Evolutionary conservation across 1,140 invertebrate species (phyloP), one percentile per base, ranked within the genome.

Genomic region (Trichomalopsis sarcophagae): DNA sequence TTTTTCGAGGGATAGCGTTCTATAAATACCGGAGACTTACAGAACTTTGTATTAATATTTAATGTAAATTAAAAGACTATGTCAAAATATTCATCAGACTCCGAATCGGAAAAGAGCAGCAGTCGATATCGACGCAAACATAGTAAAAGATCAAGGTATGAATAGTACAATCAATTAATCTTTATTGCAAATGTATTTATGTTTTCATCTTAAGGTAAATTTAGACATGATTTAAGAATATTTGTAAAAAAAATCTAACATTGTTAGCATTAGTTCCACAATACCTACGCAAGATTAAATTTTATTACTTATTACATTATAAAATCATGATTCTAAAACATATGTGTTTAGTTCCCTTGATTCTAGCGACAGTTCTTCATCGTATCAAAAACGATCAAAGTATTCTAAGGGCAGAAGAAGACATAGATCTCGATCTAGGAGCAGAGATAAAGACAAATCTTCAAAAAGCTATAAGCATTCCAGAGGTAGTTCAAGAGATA

Each of bases 71-170:
- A 44, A 44, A 44, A 44, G 9, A 74, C 44, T 30, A 93, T 93
- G 92, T 89, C 92, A 44, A 90, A 90, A 78, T 92, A 93, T 87
- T 92, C 92, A 2, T 90, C 91, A 30, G 92, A 93, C 76, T 93
- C 92, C 1, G 92, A 92, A 80, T 93, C 91, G 0, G 92, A 93
- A 87, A 82, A 89, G 30, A 92, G 91, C 80, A 90, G 87, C 79
- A 91, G 87, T 36, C 87, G 87, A 81, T 89, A 93, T 84, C 88
- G 90, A 81, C 90, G 86, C 73, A 92, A 87, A 87, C 89, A 91
- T 85, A 88, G 87, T 69, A 87, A 89, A 85, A 92, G 89, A 88
- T 93, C 92, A 11, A 92, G 91, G 92, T 92, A 88, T 40, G 9
- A 27, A 27, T 27, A 27, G 27, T 27, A 27, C 27, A 27, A 27